These are phyloP conservation scores for Euglossa dilemma DNA, from an alignment of 1,140 invertebrate genomes.

Conservation along the genomic window DNA sequence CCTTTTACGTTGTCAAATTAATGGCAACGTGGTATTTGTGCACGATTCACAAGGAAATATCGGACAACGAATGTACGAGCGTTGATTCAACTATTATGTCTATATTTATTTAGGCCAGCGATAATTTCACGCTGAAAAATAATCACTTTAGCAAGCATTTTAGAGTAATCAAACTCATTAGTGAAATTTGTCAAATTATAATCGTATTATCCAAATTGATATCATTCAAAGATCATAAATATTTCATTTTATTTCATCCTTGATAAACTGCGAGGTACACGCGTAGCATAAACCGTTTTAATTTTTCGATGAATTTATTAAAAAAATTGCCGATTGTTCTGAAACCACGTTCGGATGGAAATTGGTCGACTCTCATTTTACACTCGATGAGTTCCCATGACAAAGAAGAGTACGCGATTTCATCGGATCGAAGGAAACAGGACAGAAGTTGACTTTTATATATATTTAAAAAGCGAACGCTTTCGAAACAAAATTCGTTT, in stretches of 20 bases:
- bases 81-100: neutral
- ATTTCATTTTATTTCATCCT: too few relatives aligned
- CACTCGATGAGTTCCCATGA: neutral
- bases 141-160: too few relatives aligned
- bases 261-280: neutral
- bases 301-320: neutral
- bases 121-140: too few relatives aligned
- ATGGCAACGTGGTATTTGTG: neutral
- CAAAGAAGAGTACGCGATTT: neutral
- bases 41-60: neutral
- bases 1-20: conserved; percentile 3
- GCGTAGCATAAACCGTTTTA: neutral
- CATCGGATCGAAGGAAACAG: neutral
- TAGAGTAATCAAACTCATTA: too few relatives aligned
- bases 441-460: neutral
- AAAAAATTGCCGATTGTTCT: neutral
- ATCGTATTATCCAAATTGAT: too few relatives aligned
- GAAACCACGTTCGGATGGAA: neutral
- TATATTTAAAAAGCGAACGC: neutral
- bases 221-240: too few relatives aligned
- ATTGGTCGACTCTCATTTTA: neutral
- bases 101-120: neutral
- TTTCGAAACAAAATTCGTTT: neutral
- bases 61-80: neutral
- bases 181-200: neutral